Percentiles rank a stretch among this genome's conserved stretches.
These are phyloP conservation scores for Luidia sarsii DNA, from an alignment of 53 echinoderm and acorn worm species.

Conservation along the genomic window DNA sequence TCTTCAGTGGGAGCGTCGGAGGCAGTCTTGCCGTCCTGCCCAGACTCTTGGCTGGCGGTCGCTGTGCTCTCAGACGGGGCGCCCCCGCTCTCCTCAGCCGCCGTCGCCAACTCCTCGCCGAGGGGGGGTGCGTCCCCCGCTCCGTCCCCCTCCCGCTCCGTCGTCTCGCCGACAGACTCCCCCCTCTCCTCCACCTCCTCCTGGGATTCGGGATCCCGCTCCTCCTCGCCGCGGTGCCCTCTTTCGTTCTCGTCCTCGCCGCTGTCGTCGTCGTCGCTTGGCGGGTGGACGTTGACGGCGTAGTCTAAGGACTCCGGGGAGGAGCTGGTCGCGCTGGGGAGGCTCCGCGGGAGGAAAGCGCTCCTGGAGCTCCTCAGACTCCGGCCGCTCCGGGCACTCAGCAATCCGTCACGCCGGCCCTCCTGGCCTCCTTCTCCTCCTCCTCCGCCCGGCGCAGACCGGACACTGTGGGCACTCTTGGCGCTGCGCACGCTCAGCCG, in stretches of 20 bases:
- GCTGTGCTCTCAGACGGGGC: background rate
- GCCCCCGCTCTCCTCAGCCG: background rate
- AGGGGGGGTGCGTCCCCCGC: too few species aligned
- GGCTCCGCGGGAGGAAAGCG: background rate
- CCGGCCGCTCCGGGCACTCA: background rate
- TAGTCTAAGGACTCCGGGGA: background rate
- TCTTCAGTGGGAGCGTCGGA: background rate
- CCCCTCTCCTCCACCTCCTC: too few species aligned
- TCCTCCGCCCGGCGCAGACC: background rate
- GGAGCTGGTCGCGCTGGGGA: slow-evolving; percentile 26
- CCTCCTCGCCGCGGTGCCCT: too few species aligned
- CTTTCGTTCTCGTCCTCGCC: background rate
- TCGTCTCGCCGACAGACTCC: too few species aligned
- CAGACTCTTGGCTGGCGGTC: background rate
- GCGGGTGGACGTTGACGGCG: background rate
- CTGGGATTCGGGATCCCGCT: too few species aligned
- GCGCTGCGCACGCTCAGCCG: background rate
- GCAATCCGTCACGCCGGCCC: too few species aligned
- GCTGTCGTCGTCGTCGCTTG: slow-evolving; percentile 4
- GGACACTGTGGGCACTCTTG: background rate
- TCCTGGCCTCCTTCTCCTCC: too few species aligned
- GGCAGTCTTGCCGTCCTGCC: background rate
- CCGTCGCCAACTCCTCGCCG: too few species aligned
- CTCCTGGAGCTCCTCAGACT: slow-evolving; percentile 8
- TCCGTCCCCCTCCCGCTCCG: too few species aligned